Evolutionary conservation across 2,888 invertebrate genomes (phyloP).

Genomic region (Orthosia incerta): DNA sequence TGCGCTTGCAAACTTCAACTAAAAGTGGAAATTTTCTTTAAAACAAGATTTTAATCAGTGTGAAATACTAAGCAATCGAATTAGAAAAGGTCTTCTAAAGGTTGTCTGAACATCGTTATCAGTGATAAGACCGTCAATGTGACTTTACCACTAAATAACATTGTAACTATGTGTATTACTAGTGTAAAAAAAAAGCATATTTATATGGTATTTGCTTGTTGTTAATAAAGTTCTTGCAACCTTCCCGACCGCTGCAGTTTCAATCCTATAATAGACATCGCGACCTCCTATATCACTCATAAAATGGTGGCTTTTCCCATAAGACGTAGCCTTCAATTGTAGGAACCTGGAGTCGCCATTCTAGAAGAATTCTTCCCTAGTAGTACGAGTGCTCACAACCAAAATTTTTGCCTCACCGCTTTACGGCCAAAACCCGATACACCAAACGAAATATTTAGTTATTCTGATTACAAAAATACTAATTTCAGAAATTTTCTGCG

Average conservation of each 20-base stretch:
- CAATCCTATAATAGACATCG: not conserved
- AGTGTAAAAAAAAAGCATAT: not conserved
- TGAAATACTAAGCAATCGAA: not conserved
- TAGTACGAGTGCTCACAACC: too few relatives aligned
- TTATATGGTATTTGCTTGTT: not conserved
- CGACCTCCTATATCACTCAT: conserved; percentile 3
- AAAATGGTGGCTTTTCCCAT: not conserved
- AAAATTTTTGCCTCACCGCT: too few relatives aligned
- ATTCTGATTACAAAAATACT: too few relatives aligned
- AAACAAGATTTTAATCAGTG: not conserved
- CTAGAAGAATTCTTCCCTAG: conserved; percentile 6
- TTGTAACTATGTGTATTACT: not conserved
- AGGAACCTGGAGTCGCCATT: conserved; percentile 4
- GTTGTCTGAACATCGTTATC: not conserved
- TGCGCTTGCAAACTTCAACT: not conserved
- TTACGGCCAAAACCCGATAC: too few relatives aligned
- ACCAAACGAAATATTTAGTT: too few relatives aligned
- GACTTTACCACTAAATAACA: not conserved
- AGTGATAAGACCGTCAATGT: not conserved
- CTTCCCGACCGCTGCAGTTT: not conserved
- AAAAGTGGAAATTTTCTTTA: not conserved
- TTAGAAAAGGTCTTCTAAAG: not conserved
- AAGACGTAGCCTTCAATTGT: not conserved
- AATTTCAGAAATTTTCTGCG: too few relatives aligned
- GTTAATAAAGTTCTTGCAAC: not conserved